These are phyloP conservation scores for Caenorhabditis sinica DNA, from an alignment of 2,888 invertebrate genomes.

Conservation along the genomic window DNA sequence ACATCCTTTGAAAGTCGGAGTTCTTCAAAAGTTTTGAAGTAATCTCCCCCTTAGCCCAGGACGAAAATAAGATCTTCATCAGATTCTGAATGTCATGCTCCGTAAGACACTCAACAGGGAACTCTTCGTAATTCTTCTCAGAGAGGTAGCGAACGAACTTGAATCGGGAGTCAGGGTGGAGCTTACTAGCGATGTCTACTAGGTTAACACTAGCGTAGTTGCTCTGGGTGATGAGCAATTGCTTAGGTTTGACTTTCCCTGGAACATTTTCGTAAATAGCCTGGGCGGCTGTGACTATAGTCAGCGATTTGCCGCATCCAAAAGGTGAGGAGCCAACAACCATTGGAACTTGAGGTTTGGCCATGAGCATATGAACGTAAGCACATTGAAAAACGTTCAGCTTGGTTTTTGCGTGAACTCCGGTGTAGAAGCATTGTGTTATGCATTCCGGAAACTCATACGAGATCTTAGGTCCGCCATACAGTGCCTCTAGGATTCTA, in stretches of 20 bases:
- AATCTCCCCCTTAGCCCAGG: not conserved
- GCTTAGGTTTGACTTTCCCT: not conserved
- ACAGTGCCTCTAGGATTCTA: slow-evolving; percentile 17
- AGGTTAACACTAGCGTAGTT: slow-evolving; percentile 23
- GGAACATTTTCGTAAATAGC: not conserved
- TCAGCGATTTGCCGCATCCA: slow-evolving; percentile 27
- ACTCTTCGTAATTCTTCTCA: slow-evolving; percentile 4
- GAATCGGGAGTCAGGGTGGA: not conserved
- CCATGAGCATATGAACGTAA: slow-evolving; percentile 4
- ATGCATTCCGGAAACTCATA: not conserved
- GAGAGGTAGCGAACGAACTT: slow-evolving; percentile 9
- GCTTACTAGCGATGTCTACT: not conserved
- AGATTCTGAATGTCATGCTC: slow-evolving; percentile 8
- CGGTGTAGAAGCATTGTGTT: not conserved
- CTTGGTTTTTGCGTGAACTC: not conserved
- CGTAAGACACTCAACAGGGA: slow-evolving; percentile 13
- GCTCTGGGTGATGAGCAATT: slow-evolving; percentile 19
- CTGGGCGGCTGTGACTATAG: slow-evolving; percentile 10
- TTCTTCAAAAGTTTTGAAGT: too few relatives aligned
- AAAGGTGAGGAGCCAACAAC: slow-evolving; percentile 23
- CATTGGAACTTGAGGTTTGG: not conserved
- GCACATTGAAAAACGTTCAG: slow-evolving; percentile 2
- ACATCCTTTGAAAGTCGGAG: not conserved
- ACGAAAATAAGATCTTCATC: not conserved
- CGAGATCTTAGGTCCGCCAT: not conserved